phyloP scores from a whole-genome alignment of 2,797 vertebrate species.

The Pangasius djambal region DNA sequence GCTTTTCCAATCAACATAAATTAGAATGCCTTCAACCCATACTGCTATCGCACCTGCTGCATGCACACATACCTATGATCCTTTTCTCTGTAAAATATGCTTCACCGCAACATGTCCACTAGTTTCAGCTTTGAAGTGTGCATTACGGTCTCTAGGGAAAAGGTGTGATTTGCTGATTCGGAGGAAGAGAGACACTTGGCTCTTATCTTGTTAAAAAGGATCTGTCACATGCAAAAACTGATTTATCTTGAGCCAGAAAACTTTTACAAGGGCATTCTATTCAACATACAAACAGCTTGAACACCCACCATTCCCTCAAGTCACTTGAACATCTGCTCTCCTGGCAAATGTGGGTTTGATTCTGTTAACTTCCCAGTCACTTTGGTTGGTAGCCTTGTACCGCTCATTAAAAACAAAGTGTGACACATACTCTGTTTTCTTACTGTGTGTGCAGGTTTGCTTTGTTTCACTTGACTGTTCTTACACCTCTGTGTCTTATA shows the following conservation, averaged over 20 bases:
- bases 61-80: neutral
- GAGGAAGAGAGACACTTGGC: neutral
- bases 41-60: neutral
- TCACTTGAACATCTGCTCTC: constrained; percentile 8
- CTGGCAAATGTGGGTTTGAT: neutral
- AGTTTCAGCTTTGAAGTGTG: constrained; percentile 1
- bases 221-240: neutral
- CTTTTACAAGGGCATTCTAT: neutral
- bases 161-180: neutral
- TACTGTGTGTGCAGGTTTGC: neutral
- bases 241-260: constrained; percentile 7
- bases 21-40: neutral
- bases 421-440: neutral
- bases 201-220: constrained; percentile 3
- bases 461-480: neutral
- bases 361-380: neutral
- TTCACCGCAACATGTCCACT: neutral
- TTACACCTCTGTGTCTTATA: neutral
- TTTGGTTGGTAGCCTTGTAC: neutral
- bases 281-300: neutral
- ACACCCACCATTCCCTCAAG: neutral
- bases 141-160: neutral
- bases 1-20: neutral
- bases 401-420: neutral
- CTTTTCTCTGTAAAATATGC: constrained; percentile 12